A percentile compares a stretch with the other conserved stretches of the same genome.
Conservation (phyloP, 2,113 vertebrate species). For the Notarius quadriscutis region DNA sequence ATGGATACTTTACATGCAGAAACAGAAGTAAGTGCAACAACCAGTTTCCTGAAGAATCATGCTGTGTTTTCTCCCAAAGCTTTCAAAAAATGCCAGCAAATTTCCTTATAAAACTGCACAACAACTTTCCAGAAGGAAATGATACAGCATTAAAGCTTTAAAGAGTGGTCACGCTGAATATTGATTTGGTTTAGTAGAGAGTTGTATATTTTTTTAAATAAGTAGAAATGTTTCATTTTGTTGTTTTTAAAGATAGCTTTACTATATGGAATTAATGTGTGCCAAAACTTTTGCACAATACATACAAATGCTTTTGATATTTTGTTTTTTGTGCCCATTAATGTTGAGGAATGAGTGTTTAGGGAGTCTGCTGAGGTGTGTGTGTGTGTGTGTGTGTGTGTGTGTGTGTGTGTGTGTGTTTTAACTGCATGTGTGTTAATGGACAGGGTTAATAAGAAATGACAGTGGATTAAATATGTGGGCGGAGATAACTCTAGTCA, state of each 20-base stretch:
- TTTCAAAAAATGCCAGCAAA: background rate
- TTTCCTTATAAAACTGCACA: background rate
- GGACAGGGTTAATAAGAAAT: background rate
- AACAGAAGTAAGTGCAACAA: background rate
- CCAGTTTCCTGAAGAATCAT: background rate
- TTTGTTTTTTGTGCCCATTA: background rate
- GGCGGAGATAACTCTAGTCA: background rate
- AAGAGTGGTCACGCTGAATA: background rate
- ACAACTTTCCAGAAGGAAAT: background rate
- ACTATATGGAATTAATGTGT: background rate
- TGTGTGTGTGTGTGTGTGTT: slow-evolving; percentile 10
- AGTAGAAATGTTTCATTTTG: background rate
- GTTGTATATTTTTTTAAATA: background rate
- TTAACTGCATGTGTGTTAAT: background rate
- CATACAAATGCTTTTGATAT: background rate
- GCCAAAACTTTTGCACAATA: background rate
- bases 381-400: background rate
- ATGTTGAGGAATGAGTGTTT: background rate
- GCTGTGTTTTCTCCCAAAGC: background rate
- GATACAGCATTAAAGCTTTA: background rate
- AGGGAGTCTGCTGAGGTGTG: background rate
- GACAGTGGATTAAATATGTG: background rate
- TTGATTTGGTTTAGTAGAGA: background rate
- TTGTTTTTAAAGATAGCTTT: background rate
- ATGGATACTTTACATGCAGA: background rate